Percentiles rank a stretch among this genome's conserved stretches.
These are phyloP conservation scores for Ashinkailepas kermadecensis DNA, from an alignment of 2,888 invertebrate genomes.

Conservation along the genomic window DNA sequence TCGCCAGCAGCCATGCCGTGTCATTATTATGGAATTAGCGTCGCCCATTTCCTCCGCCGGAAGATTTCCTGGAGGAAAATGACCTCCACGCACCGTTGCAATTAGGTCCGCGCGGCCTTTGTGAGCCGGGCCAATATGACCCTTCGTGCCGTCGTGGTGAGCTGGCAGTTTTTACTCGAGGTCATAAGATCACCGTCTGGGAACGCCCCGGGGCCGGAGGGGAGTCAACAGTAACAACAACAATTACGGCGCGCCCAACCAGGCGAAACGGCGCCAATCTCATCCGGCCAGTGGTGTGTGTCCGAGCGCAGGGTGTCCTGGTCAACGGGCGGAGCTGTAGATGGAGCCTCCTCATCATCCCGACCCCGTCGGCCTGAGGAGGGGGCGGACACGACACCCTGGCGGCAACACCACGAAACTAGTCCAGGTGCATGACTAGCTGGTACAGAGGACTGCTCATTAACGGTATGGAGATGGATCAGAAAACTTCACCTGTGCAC, in stretches of 20 bases:
- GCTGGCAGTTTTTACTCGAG: background rate
- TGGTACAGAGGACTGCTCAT: no score
- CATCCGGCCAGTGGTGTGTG: no score
- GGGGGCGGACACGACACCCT: no score
- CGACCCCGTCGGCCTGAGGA: no score
- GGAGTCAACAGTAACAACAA: slow-evolving; percentile 21
- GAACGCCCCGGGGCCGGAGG: slow-evolving; percentile 1
- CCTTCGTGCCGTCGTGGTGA: background rate
- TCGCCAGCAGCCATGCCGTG: background rate
- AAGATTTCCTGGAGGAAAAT: slow-evolving; percentile 12
- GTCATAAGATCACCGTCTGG: slow-evolving; percentile 15
- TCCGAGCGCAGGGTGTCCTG: no score
- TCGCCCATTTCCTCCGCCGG: slow-evolving; percentile 14
- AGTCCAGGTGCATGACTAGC: no score
- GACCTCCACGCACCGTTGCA: slow-evolving; percentile 21
- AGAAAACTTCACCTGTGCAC: no score
- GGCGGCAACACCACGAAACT: no score
- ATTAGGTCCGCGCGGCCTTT: background rate
- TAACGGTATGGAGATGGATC: no score
- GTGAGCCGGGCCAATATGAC: background rate
- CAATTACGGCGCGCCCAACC: background rate
- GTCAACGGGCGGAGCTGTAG: no score
- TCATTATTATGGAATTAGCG: slow-evolving; percentile 22
- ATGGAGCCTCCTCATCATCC: no score
- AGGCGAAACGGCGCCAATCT: background rate